Conservation (phyloP, 64 coral and sea anemone genomes). For the Orbicella faveolata region DNA sequence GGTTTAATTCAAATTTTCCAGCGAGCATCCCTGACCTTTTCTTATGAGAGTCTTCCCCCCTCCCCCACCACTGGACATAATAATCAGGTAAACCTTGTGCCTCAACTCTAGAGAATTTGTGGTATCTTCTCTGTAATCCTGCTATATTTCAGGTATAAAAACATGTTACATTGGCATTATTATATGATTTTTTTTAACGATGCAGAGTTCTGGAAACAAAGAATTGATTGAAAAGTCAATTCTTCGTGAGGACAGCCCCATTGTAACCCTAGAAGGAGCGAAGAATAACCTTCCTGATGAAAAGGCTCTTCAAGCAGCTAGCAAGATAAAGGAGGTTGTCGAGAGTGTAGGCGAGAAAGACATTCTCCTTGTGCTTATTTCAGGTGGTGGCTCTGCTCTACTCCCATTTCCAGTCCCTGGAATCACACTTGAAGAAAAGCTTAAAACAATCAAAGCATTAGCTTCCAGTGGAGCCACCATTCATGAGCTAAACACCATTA, state of each 20-base stretch:
- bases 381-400: conserved; percentile 94
- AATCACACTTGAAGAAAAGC: conserved; percentile 84
- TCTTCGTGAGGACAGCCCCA: conserved; percentile 55
- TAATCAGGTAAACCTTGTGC: no score
- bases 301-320: conserved; percentile 79
- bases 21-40: no score
- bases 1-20: no score
- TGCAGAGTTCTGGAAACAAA: conserved; percentile 77
- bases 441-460: conserved; percentile 78
- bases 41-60: no score
- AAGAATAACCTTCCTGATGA: conserved; percentile 92
- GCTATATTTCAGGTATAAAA: neutral
- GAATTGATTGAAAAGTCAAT: conserved; percentile 75
- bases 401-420: conserved; percentile 73
- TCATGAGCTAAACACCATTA: conserved; percentile 85
- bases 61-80: no score
- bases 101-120: no score
- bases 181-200: neutral
- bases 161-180: neutral
- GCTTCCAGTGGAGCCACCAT: conserved; percentile 87
- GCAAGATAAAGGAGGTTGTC: conserved; percentile 85
- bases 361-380: conserved; percentile 84
- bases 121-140: no score
- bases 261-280: conserved; percentile 86
- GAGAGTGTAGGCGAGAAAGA: conserved; percentile 69